Base-by-base conservation (phyloP, 2,888 invertebrate genomes). In the Ormyrus pomaceus region DNA sequence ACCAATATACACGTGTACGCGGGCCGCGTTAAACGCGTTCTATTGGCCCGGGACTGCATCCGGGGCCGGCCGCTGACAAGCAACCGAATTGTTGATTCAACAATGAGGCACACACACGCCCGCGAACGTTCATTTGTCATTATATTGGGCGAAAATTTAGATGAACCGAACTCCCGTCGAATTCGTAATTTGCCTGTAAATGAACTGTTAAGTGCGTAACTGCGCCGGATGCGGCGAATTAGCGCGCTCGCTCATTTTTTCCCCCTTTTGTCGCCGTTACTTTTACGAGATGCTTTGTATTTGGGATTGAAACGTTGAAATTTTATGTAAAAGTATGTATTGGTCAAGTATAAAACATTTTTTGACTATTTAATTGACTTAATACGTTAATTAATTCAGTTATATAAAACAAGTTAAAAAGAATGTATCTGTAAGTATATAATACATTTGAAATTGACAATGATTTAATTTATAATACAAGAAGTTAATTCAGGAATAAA, bases 81-180 rank as follows among this genome's bases (percentile, higher is more conserved):
- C 51, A 64, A 53, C 13, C 71, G 50, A 66, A 77, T 72, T 59
- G 65, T 72, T 72, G 53, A 65, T 65, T 51, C 46, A 51, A 71
- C 65, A 53, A 55, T 71, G 59, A 65, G 46, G 46, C 9, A 10
- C 19, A 1, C 19, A 19, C 19, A 2, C 9, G 45, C 4, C 11
- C n/a, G 45, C 19, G 50, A 46, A 13, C 62, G 51, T 70, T 61
- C 53, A 50, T 62, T 77, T 56, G 50, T 64, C 68, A 68, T 70
- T 70, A 48, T 62, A 69, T 6, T 0, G 9, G 9, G 9, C 46
- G 51, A 45, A 34, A 58, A 8, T 50, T 51, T 51, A 7, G 11
- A 59, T 51, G 45, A 61, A 2, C 19, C 19, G 19, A 19, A 2
- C 19, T 19, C n/a, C 48, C 11, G 64, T 4, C 64, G 64, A 64